Evolutionary conservation across 2,888 invertebrate genomes (phyloP), one percentile per base, ranked within the genome.

Genomic region (Oscheius myriophilus): DNA sequence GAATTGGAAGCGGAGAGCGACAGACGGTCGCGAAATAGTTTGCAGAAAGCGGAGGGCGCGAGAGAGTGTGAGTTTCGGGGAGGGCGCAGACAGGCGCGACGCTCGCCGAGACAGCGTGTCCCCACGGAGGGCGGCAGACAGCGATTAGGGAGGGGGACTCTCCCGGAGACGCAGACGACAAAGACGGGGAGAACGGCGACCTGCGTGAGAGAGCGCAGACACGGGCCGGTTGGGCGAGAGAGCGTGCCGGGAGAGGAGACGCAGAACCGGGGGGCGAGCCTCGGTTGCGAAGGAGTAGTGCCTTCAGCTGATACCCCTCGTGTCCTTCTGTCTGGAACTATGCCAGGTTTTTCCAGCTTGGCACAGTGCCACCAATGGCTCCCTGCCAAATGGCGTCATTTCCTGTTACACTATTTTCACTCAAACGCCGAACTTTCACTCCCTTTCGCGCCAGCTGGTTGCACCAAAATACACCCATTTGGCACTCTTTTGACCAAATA

Each of bases 251-350:
- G 64, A 52, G 63, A 16, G 61, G 55, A 66, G 72, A 67, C 49
- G 33, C 51, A 55, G 49, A 45, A n/a, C n/a, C n/a, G 33, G 51
- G 46, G 63, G 39, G 25, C 33, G 26, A 63, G 54, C 49, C 61
- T 67, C 59, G 61, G 59, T 61, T 53, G 67, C 52, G 61, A 67
- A 67, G 67, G 67, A 67, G 67, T 61, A 61, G 67, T 54, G 67
- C 53, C 67, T 67, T 67, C 67, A 61, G 61, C 67, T 59, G 67
- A 61, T 67, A 67, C 67, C 57, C 66, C 63, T 65, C 54, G 41
- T 26, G 51, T 51, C 42, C 52, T 51, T 51, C 39, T 41, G 12
- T 54, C 33, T 33, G 33, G 33, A 33, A 33, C 33, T 33, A 9
- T 33, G 33, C 33, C 33, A 33, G 9, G 9, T n/a, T n/a, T n/a